Percentiles rank a stretch among this genome's conserved stretches.
These are phyloP conservation scores for Phaetusa simplex DNA, from an alignment of 2,113 vertebrate species.

Conservation along the genomic window DNA sequence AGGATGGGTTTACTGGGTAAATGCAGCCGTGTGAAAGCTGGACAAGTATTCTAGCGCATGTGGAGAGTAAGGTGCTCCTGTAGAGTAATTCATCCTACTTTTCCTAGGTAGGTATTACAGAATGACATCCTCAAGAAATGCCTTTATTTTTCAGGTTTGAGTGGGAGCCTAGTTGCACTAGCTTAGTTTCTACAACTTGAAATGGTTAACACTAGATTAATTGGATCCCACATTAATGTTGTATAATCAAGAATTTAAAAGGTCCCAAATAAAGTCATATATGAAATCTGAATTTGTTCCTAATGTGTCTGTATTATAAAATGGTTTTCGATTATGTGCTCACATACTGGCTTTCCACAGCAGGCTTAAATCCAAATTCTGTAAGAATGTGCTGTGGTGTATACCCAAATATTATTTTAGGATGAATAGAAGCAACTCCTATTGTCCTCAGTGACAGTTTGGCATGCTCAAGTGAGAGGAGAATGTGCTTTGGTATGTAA, in stretches of 20 bases:
- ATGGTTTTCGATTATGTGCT: background rate
- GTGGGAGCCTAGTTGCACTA: background rate
- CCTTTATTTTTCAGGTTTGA: background rate
- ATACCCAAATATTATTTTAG: background rate
- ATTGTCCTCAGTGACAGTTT: background rate
- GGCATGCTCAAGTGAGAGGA: background rate
- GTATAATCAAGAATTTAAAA: background rate
- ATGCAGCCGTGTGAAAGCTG: background rate
- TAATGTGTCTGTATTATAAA: background rate
- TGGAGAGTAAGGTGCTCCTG: background rate
- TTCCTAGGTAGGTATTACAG: background rate
- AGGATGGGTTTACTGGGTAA: background rate
- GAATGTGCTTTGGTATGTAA: background rate
- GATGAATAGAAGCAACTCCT: background rate
- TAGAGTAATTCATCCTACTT: background rate
- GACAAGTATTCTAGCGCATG: background rate
- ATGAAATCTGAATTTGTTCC: background rate
- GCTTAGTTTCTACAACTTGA: background rate
- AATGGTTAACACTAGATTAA: background rate
- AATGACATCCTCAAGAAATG: background rate
- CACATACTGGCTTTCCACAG: background rate
- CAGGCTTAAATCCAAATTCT: background rate
- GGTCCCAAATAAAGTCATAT: background rate
- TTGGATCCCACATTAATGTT: background rate
- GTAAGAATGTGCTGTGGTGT: background rate